These are phyloP conservation scores for Pseudomyrmex concolor DNA, from an alignment of 1,140 invertebrate species.

Conservation along the genomic window DNA sequence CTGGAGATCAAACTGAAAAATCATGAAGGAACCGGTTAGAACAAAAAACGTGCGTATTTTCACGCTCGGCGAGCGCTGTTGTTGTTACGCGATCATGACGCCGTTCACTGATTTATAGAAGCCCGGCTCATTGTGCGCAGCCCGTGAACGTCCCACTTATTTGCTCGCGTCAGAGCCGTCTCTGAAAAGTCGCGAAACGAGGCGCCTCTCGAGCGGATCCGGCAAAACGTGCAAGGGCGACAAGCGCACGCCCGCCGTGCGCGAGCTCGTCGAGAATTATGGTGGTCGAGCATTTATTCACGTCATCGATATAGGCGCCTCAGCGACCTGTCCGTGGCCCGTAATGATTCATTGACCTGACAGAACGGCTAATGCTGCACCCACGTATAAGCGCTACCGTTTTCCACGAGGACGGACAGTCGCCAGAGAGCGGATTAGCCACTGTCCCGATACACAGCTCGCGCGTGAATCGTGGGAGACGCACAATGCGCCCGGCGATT, in stretches of 20 bases:
- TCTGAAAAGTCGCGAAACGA: constrained; percentile 66
- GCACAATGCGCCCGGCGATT: constrained; percentile 51
- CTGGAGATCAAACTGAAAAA: constrained; percentile 32
- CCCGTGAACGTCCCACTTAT: constrained; percentile 67
- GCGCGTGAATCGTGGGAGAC: constrained; percentile 49
- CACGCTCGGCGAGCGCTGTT: constrained; percentile 5
- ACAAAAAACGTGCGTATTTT: constrained; percentile 13
- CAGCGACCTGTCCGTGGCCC: constrained; percentile 67
- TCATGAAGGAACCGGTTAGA: not conserved
- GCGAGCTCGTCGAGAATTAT: constrained; percentile 70
- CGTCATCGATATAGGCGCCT: constrained; percentile 73
- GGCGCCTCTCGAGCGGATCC: constrained; percentile 46
- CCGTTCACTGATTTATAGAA: constrained; percentile 66
- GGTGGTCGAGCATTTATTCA: constrained; percentile 73
- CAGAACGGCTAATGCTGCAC: constrained; percentile 72
- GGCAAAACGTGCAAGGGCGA: constrained; percentile 41
- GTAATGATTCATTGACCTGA: constrained; percentile 77
- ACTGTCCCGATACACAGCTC: constrained; percentile 24
- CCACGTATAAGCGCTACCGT: constrained; percentile 72
- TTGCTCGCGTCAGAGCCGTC: constrained; percentile 26
- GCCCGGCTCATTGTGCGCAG: constrained; percentile 47
- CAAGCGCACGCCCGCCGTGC: constrained; percentile 41
- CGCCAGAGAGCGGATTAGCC: constrained; percentile 34
- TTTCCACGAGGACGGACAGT: constrained; percentile 57
- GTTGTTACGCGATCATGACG: constrained; percentile 28